Conservation (phyloP, 1,140 invertebrate genomes). For the Drosophila varians region DNA sequence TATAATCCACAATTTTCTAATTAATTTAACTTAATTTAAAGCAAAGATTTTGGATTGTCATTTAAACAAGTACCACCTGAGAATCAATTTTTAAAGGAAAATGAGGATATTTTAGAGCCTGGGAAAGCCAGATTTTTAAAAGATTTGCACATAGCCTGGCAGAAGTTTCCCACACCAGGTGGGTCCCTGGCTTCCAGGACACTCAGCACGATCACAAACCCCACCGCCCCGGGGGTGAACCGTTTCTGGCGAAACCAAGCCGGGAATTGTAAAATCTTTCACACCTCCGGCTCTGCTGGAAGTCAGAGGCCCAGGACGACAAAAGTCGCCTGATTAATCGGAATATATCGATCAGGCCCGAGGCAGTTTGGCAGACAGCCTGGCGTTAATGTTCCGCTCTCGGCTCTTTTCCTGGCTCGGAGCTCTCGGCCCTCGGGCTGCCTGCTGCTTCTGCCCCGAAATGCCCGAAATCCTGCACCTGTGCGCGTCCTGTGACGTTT, state of each 20-base stretch:
- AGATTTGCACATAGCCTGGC: conserved; percentile 14
- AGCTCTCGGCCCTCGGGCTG: conserved; percentile 5
- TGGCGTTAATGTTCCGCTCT: conserved; percentile 65
- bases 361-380: conserved; percentile 57
- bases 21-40: not conserved
- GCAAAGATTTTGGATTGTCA: not conserved
- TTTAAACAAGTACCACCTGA: not conserved
- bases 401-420: not conserved
- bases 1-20: not conserved
- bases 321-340: conserved; percentile 76
- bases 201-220: conserved; percentile 55
- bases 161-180: conserved; percentile 67
- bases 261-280: conserved; percentile 70
- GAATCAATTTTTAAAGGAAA: not conserved
- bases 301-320: conserved; percentile 34
- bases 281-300: conserved; percentile 67
- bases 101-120: not conserved
- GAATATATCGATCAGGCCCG: conserved; percentile 70
- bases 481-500: conserved; percentile 74
- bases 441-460: conserved; percentile 28
- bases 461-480: conserved; percentile 48
- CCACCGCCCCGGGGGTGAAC: conserved; percentile 59
- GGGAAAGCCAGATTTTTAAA: not conserved
- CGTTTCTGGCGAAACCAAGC: conserved; percentile 55
- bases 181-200: conserved; percentile 51